Evolutionary conservation across 2,888 invertebrate species (phyloP).

Genomic region (Ceraclea dissimilis): DNA sequence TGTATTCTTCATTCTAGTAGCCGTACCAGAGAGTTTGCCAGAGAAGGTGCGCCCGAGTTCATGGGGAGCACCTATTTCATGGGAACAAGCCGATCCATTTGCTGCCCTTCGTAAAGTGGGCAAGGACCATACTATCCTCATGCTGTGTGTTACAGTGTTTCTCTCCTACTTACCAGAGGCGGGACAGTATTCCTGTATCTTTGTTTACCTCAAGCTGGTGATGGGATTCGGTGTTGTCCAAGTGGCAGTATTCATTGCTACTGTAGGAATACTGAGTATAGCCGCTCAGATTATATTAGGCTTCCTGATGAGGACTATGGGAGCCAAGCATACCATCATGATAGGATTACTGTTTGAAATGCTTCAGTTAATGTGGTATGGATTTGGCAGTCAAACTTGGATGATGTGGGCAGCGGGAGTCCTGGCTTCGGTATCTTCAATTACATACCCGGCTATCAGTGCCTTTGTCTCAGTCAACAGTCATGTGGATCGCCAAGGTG

Average conservation of each 20-base stretch:
- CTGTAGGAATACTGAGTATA: constrained; percentile 93
- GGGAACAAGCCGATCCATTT: constrained; percentile 99
- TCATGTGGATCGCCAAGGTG: constrained; percentile 93
- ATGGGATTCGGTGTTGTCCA: constrained; percentile 94
- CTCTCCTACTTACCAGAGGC: constrained; percentile 97
- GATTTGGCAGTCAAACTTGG: constrained; percentile 94
- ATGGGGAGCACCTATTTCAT: constrained; percentile 84
- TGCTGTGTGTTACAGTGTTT: constrained; percentile 96
- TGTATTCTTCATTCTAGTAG: constrained; percentile 95
- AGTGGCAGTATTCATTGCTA: constrained; percentile 96
- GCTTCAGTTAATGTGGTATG: constrained; percentile 95
- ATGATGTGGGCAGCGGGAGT: constrained; percentile 99
- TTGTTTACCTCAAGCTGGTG: constrained; percentile 95
- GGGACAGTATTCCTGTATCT: constrained; percentile 99
- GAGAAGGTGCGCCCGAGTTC: constrained; percentile 76
- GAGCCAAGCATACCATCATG: constrained; percentile 96
- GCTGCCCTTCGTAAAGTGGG: constrained; percentile 86
- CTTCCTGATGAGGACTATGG: constrained; percentile 73
- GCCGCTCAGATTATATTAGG: constrained; percentile 87
- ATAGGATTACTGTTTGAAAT: constrained; percentile 94
- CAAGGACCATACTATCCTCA: constrained; percentile 89
- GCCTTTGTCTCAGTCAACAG: constrained; percentile 98
- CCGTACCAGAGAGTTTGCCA: constrained; percentile 96
- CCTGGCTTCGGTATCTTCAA: constrained; percentile 89
- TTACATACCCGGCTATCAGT: constrained; percentile 98